phyloP scores from a whole-genome alignment of 1,140 invertebrate genomes.

The Apolygus lucorum region DNA sequence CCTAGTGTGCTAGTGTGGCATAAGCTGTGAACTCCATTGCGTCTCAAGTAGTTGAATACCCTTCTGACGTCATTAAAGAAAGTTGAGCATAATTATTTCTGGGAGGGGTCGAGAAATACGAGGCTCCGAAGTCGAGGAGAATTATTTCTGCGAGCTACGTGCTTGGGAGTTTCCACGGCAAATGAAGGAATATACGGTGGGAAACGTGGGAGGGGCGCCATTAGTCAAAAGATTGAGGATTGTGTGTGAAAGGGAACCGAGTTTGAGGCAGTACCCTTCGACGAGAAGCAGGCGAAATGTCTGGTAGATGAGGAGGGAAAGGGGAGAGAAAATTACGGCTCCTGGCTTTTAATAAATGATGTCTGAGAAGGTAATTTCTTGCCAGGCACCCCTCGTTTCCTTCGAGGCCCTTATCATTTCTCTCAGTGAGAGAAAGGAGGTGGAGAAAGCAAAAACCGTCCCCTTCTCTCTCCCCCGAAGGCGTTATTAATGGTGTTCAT shows the following conservation, averaged over 20 bases:
- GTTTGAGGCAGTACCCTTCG: too few relatives aligned
- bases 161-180: conserved; percentile 8
- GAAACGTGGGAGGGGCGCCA: not conserved
- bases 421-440: not conserved
- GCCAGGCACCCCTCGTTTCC: not conserved
- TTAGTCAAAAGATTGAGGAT: conserved; percentile 24
- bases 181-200: not conserved
- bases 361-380: conserved; percentile 23
- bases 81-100: conserved; percentile 1
- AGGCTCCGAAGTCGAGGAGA: not conserved
- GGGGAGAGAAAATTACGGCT: conserved; percentile 12
- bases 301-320: not conserved
- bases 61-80: conserved; percentile 15
- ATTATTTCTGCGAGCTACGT: conserved; percentile 19
- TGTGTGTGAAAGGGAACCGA: conserved; percentile 16
- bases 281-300: not conserved
- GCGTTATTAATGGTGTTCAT: not conserved
- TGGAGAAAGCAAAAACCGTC: not conserved
- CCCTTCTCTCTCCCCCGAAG: not conserved
- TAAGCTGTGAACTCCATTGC: too few relatives aligned
- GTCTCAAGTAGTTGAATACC: not conserved
- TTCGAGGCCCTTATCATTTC: not conserved
- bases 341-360: conserved; percentile 23
- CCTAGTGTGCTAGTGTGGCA: too few relatives aligned
- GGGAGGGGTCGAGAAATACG: not conserved